Evolutionary conservation across 2,888 invertebrate genomes (phyloP), one percentile per base, ranked within the genome.

Genomic region (Eupithecia pulchellata): DNA sequence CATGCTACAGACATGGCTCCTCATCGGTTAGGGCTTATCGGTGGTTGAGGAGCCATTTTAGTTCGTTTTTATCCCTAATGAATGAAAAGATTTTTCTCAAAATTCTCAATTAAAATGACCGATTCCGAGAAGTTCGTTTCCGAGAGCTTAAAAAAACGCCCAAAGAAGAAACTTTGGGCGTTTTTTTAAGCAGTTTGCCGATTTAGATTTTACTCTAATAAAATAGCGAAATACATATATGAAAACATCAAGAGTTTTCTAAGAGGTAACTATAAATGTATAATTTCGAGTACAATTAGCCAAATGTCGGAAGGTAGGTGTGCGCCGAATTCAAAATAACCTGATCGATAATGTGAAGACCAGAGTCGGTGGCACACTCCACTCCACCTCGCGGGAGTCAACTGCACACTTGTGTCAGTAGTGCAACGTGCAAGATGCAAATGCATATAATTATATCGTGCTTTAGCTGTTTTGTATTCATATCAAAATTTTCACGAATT

Each of bases 281-380:
- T 20, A 47, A 47, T 20, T 47, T 9, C 20, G 11, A 47, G 47
- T 47, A 34, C 60, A 64, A 69, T 64, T 69, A 68, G 58, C 64
- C 39, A 57, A 32, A 62, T n/a, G 32, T 14, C 34, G 52, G 61
- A 0, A 64, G 20, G 52, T 36, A 27, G 32, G 60, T 20, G 14
- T 17, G 62, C 47, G 57, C 27, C 57, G 64, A 68, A 75, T 80
- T 76, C 68, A 74, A 80, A 81, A 82, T 82, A 82, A 67, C 73
- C 60, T 65, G 76, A 78, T 81, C 79, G 71, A 81, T 81, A 76
- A 64, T 17, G 64, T 52, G 20, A 36, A 64, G 58, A 55, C 11
- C 11, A 20, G 1, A 20, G 47, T 11, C 47, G 2, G 47, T 1
- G 47, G 47, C 47, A 47, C 47, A 47, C 47, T 20, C 6, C 2